These are phyloP conservation scores for Polypedilum vanderplanki DNA, from an alignment of 1,140 invertebrate genomes.

Conservation along the genomic window DNA sequence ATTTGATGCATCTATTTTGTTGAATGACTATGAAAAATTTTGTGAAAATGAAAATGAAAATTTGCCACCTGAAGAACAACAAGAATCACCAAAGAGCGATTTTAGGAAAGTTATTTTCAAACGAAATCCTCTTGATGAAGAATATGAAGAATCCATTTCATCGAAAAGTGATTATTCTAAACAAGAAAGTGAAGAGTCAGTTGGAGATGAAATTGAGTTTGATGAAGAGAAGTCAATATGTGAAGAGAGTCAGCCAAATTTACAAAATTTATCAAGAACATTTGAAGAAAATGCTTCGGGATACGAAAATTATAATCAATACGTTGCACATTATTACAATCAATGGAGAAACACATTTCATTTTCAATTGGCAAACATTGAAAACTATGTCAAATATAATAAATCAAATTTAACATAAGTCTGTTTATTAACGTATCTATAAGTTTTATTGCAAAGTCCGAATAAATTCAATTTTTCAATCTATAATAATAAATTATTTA, in stretches of 20 bases:
- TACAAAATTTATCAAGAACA: not conserved
- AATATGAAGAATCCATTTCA: not conserved
- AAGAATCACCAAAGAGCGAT: not conserved
- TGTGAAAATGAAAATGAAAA: not conserved
- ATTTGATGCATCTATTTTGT: not conserved
- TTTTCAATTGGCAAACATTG: not conserved
- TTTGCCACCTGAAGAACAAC: not conserved
- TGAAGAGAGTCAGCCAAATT: not conserved
- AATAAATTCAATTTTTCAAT: too few relatives aligned
- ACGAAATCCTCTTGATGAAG: not conserved
- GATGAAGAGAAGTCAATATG: not conserved
- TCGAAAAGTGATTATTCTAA: not conserved
- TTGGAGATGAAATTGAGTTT: not conserved
- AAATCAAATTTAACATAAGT: not conserved
- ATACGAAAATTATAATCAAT: not conserved
- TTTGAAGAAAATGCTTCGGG: not conserved
- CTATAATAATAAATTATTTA: too few relatives aligned
- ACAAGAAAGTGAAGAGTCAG: not conserved
- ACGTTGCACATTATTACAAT: not conserved
- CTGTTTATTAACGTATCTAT: too few relatives aligned
- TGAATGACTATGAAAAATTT: not conserved
- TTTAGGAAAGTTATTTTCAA: not conserved
- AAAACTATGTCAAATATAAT: constrained; percentile 7
- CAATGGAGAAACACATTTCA: not conserved
- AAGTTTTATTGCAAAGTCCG: too few relatives aligned